Conservation (phyloP, 1,140 invertebrate species). For the Neocloeon triangulifer region DNA sequence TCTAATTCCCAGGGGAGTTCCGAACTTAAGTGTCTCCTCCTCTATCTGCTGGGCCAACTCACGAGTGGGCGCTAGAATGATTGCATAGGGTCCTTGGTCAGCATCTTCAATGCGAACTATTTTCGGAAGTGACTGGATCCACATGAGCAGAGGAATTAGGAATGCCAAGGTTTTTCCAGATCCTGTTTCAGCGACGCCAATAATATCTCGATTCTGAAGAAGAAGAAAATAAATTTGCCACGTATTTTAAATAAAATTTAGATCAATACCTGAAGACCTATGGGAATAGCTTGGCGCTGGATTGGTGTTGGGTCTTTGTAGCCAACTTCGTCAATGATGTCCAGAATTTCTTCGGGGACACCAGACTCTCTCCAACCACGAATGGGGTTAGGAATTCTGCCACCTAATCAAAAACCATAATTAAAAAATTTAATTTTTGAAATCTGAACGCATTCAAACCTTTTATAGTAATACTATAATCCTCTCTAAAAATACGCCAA, state of each 20-base stretch:
- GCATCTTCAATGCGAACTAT: slow-evolving; percentile 77
- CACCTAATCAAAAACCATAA: slow-evolving; percentile 30
- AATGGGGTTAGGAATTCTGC: slow-evolving; percentile 90
- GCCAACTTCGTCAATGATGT: slow-evolving; percentile 87
- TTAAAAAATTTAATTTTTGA: background rate
- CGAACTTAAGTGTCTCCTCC: slow-evolving; percentile 97
- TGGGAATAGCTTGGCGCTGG: slow-evolving; percentile 96
- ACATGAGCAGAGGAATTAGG: slow-evolving; percentile 87
- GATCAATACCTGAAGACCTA: slow-evolving; percentile 46
- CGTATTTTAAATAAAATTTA: background rate
- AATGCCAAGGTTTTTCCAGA: slow-evolving; percentile 98
- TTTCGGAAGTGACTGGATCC: slow-evolving; percentile 96
- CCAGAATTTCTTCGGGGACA: slow-evolving; percentile 78
- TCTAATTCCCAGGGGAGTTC: slow-evolving; percentile 76
- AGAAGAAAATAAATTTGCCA: background rate
- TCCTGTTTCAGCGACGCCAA: slow-evolving; percentile 97
- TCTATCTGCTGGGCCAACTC: slow-evolving; percentile 99
- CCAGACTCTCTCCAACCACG: slow-evolving; percentile 84
- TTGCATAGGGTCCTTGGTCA: slow-evolving; percentile 95
- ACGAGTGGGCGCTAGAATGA: slow-evolving; percentile 94
- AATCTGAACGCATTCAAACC: slow-evolving; percentile 18
- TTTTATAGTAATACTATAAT: slow-evolving; percentile 98
- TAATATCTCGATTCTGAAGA: slow-evolving; percentile 87
- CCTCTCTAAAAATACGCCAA: slow-evolving; percentile 99
- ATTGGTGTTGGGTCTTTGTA: slow-evolving; percentile 98